phyloP scores from a whole-genome alignment of 2,113 vertebrate genomes.

The Nesogale talazaci region DNA sequence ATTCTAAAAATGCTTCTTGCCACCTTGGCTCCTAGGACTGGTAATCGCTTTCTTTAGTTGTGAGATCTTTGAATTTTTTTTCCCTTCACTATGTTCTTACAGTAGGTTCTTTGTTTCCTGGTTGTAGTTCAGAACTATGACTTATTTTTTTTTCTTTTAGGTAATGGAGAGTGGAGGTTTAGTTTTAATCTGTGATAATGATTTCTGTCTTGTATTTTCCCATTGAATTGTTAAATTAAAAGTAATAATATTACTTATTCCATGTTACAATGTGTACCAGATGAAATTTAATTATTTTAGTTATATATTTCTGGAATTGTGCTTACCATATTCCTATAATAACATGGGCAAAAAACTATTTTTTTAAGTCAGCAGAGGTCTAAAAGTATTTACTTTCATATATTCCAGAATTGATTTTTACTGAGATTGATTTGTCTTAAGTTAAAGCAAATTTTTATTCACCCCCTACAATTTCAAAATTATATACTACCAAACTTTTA shows the following conservation, averaged over 20 bases:
- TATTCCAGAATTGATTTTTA: neutral
- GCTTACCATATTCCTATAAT: neutral
- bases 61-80: too few relatives aligned
- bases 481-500: too few relatives aligned
- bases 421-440: neutral
- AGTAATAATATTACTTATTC: too few relatives aligned
- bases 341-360: neutral
- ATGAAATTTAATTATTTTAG: neutral
- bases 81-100: neutral
- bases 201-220: too few relatives aligned
- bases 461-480: neutral
- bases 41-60: too few relatives aligned
- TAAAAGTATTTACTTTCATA: neutral
- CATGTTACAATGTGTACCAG: neutral
- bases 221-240: too few relatives aligned
- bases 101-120: neutral
- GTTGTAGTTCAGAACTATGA: neutral
- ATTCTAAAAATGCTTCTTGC: neutral
- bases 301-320: neutral
- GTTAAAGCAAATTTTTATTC: neutral
- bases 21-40: neutral
- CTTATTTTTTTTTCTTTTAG: neutral
- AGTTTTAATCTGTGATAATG: too few relatives aligned
- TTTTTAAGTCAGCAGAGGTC: neutral
- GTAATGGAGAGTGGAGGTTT: too few relatives aligned